Conservation (phyloP, 2,888 invertebrate genomes). For the Pteria penguin region DNA sequence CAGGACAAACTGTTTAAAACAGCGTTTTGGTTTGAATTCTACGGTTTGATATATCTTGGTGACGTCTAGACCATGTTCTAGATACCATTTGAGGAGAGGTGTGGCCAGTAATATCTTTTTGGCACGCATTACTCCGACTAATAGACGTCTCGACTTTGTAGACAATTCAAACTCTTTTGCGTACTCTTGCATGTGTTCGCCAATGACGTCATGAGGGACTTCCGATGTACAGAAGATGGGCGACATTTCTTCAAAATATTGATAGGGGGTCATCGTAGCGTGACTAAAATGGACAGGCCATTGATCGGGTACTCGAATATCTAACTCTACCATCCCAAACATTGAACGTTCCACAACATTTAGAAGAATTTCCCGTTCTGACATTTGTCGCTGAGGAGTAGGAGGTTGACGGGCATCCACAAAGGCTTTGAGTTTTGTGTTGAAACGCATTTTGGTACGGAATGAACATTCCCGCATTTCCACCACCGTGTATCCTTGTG, state of each 20-base stretch:
- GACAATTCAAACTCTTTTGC: background rate
- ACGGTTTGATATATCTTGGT: slow-evolving; percentile 46
- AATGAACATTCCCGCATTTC: slow-evolving; percentile 15
- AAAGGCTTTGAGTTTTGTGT: background rate
- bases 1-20: slow-evolving; percentile 39
- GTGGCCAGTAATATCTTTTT: slow-evolving; percentile 3
- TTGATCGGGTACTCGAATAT: slow-evolving; percentile 35
- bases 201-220: slow-evolving; percentile 41
- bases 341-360: slow-evolving; percentile 27
- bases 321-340: slow-evolving; percentile 44
- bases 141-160: slow-evolving; percentile 30
- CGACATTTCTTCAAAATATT: slow-evolving; percentile 34
- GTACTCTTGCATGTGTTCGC: slow-evolving; percentile 30
- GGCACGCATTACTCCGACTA: slow-evolving; percentile 46
- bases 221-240: slow-evolving; percentile 45
- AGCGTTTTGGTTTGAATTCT: slow-evolving; percentile 35
- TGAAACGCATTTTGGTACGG: background rate
- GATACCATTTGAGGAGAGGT: slow-evolving; percentile 47
- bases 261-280: background rate
- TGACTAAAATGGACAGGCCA: slow-evolving; percentile 22
- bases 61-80: slow-evolving; percentile 40
- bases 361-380: slow-evolving; percentile 22
- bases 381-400: slow-evolving; percentile 24
- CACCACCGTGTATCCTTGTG: slow-evolving; percentile 8
- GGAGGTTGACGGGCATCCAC: background rate